Evolutionary conservation across 2,888 invertebrate species (phyloP).

Genomic region (Hecatera dysodea): DNA sequence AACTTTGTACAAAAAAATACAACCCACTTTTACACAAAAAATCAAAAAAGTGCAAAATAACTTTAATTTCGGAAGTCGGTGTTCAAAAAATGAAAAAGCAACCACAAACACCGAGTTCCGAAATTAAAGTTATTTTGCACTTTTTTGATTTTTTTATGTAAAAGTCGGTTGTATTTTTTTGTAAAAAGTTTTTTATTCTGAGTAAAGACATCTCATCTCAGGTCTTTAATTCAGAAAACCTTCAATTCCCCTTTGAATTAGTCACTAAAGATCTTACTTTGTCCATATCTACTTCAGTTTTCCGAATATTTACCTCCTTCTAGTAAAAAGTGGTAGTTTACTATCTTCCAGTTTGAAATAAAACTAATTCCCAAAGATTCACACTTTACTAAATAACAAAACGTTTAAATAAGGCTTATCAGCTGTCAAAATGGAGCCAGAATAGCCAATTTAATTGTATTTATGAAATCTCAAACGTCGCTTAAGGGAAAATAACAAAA

Average conservation of each 20-base stretch:
- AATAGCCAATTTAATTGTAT: conserved; percentile 20
- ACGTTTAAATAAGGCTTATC: conserved; percentile 3
- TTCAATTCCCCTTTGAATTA: background rate
- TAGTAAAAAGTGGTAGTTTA: background rate
- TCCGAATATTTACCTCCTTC: background rate
- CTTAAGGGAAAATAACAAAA: conserved; percentile 13
- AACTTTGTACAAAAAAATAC: no score
- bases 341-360: background rate
- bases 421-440: background rate
- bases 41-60: no score
- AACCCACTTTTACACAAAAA: no score
- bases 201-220: background rate
- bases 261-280: background rate
- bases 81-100: no score
- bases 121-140: no score
- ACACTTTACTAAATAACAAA: conserved; percentile 6
- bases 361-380: conserved; percentile 1
- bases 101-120: no score
- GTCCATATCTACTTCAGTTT: background rate
- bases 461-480: conserved; percentile 10
- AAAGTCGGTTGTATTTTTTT: no score
- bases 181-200: no score
- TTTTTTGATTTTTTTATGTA: no score
- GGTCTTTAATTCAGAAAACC: background rate
- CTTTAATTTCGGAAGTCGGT: no score